A percentile compares a stretch with the other conserved stretches of the same genome.
These are phyloP conservation scores for Pyrgilauda ruficollis DNA, from an alignment of 2,113 vertebrate species.

Conservation along the genomic window DNA sequence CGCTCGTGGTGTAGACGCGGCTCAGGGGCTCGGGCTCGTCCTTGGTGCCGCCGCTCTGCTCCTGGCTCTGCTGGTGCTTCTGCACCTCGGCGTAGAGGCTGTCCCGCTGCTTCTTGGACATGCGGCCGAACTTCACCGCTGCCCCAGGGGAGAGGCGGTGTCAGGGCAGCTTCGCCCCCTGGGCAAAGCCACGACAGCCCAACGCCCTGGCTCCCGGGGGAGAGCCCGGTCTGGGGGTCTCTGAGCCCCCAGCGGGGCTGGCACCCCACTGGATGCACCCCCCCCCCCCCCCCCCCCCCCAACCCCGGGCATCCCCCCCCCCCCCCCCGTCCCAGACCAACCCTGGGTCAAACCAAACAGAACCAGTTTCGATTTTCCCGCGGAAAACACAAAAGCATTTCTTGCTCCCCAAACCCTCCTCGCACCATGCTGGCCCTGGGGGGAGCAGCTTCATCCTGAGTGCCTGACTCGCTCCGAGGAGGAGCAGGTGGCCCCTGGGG, in stretches of 20 bases:
- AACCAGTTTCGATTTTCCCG: background rate
- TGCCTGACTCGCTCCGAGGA: rapidly evolving
- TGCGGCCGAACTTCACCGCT: slow-evolving; percentile 94
- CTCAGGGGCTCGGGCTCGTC: slow-evolving; percentile 59
- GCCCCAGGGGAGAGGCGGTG: rapidly evolving
- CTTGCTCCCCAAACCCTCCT: background rate
- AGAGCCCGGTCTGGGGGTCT: rapidly evolving
- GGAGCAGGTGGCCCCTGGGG: rapidly evolving
- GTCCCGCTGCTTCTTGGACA: slow-evolving; percentile 94
- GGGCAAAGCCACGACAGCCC: rapidly evolving
- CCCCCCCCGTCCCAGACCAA: background rate
- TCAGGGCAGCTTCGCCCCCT: background rate
- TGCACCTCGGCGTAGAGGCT: slow-evolving; percentile 91
- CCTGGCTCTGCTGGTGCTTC: slow-evolving; percentile 89
- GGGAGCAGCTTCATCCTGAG: background rate
- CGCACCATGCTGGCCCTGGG: rapidly evolving
- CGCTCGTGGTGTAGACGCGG: slow-evolving; percentile 79
- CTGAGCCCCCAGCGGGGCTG: rapidly evolving
- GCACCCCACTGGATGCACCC: rapidly evolving
- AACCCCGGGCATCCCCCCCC: no score
- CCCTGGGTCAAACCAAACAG: background rate
- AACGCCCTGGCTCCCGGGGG: rapidly evolving
- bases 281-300: no score
- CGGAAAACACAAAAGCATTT: background rate
- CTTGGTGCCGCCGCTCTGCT: slow-evolving; percentile 61